Evolutionary conservation across 2,888 invertebrate genomes (phyloP).

Genomic region (Chymomyza fuscimana): DNA sequence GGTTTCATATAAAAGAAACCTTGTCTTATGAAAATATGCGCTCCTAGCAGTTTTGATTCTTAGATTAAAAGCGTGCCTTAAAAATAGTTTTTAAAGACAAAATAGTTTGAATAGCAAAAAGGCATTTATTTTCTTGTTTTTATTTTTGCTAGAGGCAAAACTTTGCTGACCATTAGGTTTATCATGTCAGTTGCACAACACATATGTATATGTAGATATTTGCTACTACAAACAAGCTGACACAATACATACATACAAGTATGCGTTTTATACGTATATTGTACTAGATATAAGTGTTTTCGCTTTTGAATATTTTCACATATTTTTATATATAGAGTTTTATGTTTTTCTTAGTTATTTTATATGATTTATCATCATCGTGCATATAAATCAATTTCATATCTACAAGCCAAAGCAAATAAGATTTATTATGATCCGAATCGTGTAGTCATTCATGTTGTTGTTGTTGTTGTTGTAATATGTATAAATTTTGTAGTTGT

Average conservation of each 20-base stretch:
- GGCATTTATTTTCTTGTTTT: not conserved
- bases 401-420: conserved; percentile 27
- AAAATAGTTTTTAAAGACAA: not conserved
- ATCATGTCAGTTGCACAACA: not conserved
- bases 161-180: not conserved
- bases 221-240: not conserved
- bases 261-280: not conserved
- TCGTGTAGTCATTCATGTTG: conserved; percentile 7
- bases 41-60: not conserved
- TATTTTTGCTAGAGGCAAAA: not conserved
- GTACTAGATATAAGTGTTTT: not conserved
- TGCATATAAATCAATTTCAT: conserved; percentile 45
- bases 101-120: not conserved
- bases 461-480: not conserved
- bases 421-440: conserved; percentile 38
- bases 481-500: not conserved
- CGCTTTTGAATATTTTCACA: not conserved
- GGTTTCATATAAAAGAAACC: not conserved
- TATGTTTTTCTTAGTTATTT: conserved; percentile 8
- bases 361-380: conserved; percentile 33
- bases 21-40: not conserved
- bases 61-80: not conserved
- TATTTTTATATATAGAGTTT: not conserved
- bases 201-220: not conserved
- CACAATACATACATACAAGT: not conserved